Conservation (phyloP, 92 coral and sea anemone species). For the Desmophyllum pertusum region DNA sequence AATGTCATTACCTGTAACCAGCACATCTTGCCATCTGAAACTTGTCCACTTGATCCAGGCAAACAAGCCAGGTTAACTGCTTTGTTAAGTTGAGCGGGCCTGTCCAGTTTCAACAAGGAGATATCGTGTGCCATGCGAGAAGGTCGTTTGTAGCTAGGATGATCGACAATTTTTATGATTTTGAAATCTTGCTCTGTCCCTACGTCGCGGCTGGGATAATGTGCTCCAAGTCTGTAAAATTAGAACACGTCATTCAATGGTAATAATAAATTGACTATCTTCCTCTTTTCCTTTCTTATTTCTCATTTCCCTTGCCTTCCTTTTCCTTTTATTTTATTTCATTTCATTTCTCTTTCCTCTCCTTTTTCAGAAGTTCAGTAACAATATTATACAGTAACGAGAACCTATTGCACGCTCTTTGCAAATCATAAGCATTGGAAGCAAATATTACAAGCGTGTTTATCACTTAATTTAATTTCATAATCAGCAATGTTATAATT, state of each 20-base stretch:
- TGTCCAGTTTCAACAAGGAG: slow-evolving; percentile 39
- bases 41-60: slow-evolving; percentile 18
- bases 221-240: slow-evolving; percentile 65
- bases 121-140: slow-evolving; percentile 64
- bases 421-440: no score
- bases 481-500: no score
- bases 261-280: no score
- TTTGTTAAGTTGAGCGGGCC: slow-evolving; percentile 31
- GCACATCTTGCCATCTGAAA: slow-evolving; percentile 44
- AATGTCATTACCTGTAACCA: slow-evolving; percentile 55
- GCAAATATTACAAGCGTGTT: no score
- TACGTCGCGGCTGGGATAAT: slow-evolving; percentile 46
- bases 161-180: slow-evolving; percentile 50
- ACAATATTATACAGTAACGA: no score
- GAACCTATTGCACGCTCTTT: no score
- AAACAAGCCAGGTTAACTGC: slow-evolving; percentile 49
- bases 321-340: no score
- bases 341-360: no score
- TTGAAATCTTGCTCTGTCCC: no score
- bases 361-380: no score
- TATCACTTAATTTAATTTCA: no score
- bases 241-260: neutral
- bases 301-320: neutral
- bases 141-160: slow-evolving; percentile 53
- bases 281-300: no score